phyloP scores from a whole-genome alignment of 1,140 invertebrate species.

The Drosophila sechellia region DNA sequence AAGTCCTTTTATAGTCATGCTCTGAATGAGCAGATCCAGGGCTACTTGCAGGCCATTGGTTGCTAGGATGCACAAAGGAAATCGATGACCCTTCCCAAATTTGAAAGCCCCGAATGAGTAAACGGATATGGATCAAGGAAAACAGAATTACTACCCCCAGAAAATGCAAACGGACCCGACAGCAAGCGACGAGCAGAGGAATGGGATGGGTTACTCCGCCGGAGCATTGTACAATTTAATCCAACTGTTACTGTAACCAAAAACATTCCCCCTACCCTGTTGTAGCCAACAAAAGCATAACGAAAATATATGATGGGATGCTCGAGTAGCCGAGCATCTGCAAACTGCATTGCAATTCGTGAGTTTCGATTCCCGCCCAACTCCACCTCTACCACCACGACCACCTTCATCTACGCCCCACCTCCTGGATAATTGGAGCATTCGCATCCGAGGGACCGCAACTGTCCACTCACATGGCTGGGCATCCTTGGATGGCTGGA shows the following conservation, averaged over 20 bases:
- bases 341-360: constrained; percentile 49
- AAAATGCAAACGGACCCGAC: constrained; percentile 54
- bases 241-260: constrained; percentile 71
- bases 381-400: not conserved
- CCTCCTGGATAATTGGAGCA: constrained; percentile 41
- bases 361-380: constrained; percentile 33
- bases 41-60: constrained; percentile 45
- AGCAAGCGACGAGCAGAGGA: constrained; percentile 25
- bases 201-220: constrained; percentile 35
- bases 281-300: constrained; percentile 39
- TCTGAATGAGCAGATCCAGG: constrained; percentile 45
- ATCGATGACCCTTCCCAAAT: constrained; percentile 13
- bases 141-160: constrained; percentile 12
- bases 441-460: constrained; percentile 34
- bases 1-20: constrained; percentile 10
- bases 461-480: constrained; percentile 42
- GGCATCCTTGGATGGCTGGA: constrained; percentile 5
- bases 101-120: not conserved
- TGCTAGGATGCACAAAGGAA: constrained; percentile 34
- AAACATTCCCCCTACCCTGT: constrained; percentile 36
- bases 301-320: constrained; percentile 63
- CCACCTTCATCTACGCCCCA: not conserved
- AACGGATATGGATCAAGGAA: constrained; percentile 11
- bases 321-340: constrained; percentile 56
- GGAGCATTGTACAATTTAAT: constrained; percentile 69